A percentile compares a stretch with the other conserved stretches of the same genome.
Conservation (phyloP, 2,797 vertebrate species). For the Megaceryle alcyon region DNA sequence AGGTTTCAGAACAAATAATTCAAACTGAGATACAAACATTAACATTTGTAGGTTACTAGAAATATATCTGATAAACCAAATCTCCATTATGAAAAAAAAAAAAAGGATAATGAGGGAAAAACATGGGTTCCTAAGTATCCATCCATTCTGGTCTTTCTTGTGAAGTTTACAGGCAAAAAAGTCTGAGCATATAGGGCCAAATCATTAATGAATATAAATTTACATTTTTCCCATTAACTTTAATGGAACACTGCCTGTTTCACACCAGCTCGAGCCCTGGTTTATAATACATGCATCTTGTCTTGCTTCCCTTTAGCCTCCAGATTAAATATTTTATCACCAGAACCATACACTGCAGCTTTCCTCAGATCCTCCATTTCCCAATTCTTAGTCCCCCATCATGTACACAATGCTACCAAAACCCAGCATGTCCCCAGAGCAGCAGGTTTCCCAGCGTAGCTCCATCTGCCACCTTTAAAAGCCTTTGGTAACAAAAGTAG, state of each 20-base stretch:
- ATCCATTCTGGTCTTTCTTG: not conserved
- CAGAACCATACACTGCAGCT: not conserved
- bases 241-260: not conserved
- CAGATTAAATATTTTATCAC: not conserved
- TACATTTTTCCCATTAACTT: not conserved
- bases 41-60: not conserved
- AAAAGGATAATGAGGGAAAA: not conserved
- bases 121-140: not conserved
- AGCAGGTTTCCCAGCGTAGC: not conserved
- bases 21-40: not conserved
- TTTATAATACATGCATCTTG: not conserved
- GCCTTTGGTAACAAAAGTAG: not conserved
- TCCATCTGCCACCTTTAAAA: constrained; percentile 1
- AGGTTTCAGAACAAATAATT: not conserved
- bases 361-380: not conserved
- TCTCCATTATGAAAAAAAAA: not conserved
- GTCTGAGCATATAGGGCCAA: not conserved
- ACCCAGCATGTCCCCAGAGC: not conserved
- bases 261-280: not conserved
- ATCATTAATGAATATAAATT: not conserved
- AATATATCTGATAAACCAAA: not conserved
- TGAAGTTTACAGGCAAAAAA: not conserved
- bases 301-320: not conserved
- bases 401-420: not conserved
- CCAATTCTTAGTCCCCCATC: not conserved